Evolutionary conservation across 2,797 vertebrate species (phyloP).

Genomic region (Oreochromis grahami): DNA sequence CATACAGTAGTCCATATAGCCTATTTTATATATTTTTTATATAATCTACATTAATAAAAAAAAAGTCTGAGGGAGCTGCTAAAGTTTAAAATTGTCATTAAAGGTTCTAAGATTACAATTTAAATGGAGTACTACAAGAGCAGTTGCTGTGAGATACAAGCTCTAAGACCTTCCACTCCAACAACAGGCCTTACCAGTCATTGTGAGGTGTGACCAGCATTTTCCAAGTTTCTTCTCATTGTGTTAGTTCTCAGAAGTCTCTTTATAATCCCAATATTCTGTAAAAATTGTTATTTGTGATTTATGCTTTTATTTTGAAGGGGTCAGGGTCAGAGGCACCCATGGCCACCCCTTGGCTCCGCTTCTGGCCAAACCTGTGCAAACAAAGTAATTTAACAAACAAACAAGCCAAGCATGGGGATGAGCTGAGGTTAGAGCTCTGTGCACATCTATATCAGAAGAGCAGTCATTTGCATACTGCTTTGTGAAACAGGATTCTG

Average conservation of each 20-base stretch:
- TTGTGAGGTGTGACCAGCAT: not conserved
- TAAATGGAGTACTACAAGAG: not conserved
- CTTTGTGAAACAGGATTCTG: not conserved
- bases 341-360: not conserved
- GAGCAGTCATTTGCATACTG: not conserved
- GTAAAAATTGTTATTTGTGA: not conserved
- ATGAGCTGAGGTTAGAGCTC: not conserved
- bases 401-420: not conserved
- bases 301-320: not conserved
- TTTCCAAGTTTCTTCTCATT: not conserved
- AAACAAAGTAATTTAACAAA: not conserved
- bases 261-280: not conserved
- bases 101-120: not conserved
- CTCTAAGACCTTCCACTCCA: not conserved
- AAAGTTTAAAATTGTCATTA: not conserved
- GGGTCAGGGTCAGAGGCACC: not conserved
- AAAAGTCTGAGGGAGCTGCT: not conserved
- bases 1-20: not conserved
- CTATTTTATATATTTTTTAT: not conserved
- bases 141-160: not conserved
- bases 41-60: not conserved
- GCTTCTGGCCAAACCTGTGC: not conserved
- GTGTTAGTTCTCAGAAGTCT: not conserved
- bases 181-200: not conserved
- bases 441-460: not conserved